Percentiles rank a stretch among this genome's conserved stretches.
Evolutionary conservation across 2,888 invertebrate genomes (phyloP).

Genomic region (Nemotelus pantherinus): DNA sequence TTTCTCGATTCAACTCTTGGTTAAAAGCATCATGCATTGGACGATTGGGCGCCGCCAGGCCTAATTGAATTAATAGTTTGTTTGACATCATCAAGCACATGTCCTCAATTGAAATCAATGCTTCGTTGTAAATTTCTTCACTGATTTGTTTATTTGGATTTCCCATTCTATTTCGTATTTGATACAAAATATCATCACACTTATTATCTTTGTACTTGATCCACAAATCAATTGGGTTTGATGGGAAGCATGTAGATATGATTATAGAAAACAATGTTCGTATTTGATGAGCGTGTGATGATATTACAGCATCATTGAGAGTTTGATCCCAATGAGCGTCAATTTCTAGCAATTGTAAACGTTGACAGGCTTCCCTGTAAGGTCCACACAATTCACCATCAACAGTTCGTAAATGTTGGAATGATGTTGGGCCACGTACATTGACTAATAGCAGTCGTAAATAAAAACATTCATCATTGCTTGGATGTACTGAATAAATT

Average conservation of each 20-base stretch:
- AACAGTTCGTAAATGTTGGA: conserved; percentile 58
- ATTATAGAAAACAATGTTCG: conserved; percentile 54
- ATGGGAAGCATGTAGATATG: conserved; percentile 52
- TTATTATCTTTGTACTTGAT: conserved; percentile 50
- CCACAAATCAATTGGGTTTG: conserved; percentile 54
- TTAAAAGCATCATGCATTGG: conserved; percentile 52
- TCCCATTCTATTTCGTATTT: conserved; percentile 30
- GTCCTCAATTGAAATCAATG: conserved; percentile 55
- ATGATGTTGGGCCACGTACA: conserved; percentile 59
- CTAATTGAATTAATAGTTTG: conserved; percentile 52
- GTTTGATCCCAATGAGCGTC: conserved; percentile 55
- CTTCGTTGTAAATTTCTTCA: conserved; percentile 54
- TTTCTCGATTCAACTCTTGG: conserved; percentile 54
- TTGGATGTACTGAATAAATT: conserved; percentile 60
- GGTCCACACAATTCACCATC: conserved; percentile 57
- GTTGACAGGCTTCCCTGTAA: conserved; percentile 59
- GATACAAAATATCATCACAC: conserved; percentile 51
- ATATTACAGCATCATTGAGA: conserved; percentile 51
- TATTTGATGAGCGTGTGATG: conserved; percentile 52
- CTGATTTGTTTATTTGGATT: conserved; percentile 47
- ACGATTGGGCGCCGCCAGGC: conserved; percentile 55
- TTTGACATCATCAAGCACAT: conserved; percentile 48
- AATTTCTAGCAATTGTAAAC: conserved; percentile 56
- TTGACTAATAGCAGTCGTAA: conserved; percentile 58
- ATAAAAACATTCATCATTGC: conserved; percentile 58